Evolutionary conservation across 2,888 invertebrate species (phyloP).

Genomic region (Drosophila rubida): DNA sequence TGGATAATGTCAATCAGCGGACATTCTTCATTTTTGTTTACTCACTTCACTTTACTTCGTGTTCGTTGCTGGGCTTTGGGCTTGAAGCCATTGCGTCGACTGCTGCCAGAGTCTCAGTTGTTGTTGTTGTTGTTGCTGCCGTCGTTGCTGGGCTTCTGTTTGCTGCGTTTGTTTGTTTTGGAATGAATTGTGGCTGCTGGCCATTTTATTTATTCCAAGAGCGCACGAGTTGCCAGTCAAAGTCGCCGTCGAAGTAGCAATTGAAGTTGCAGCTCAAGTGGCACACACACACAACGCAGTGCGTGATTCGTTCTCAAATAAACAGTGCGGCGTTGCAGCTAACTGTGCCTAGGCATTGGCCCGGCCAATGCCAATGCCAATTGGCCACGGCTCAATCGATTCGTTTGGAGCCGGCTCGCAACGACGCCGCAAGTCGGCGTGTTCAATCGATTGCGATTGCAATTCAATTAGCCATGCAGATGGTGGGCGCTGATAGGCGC

Average conservation of each 20-base stretch:
- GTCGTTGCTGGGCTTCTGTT: slow-evolving; percentile 5
- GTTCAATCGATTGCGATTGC: slow-evolving; percentile 52
- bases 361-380: slow-evolving; percentile 36
- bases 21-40: slow-evolving; percentile 79
- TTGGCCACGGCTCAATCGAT: slow-evolving; percentile 40
- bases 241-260: slow-evolving; percentile 15
- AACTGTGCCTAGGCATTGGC: slow-evolving; percentile 4
- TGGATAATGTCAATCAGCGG: slow-evolving; percentile 81
- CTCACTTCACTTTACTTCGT: slow-evolving; percentile 46
- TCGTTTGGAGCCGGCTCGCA: slow-evolving; percentile 11
- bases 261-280: slow-evolving; percentile 16
- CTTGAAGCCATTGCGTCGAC: slow-evolving; percentile 16
- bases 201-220: slow-evolving; percentile 61
- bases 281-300: slow-evolving; percentile 45
- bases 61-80: slow-evolving; percentile 7
- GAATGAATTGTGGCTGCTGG: slow-evolving; percentile 39
- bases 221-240: slow-evolving; percentile 9
- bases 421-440: slow-evolving; percentile 25
- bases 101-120: not conserved
- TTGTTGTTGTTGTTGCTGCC: slow-evolving; percentile 1
- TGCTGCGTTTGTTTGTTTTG: slow-evolving; percentile 35
- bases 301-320: slow-evolving; percentile 66
- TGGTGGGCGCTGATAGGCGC: not conserved
- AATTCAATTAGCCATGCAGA: slow-evolving; percentile 28
- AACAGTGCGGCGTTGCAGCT: slow-evolving; percentile 34